These are phyloP conservation scores for Neodiprion fabricii DNA, from an alignment of 1,140 invertebrate species.

Conservation along the genomic window DNA sequence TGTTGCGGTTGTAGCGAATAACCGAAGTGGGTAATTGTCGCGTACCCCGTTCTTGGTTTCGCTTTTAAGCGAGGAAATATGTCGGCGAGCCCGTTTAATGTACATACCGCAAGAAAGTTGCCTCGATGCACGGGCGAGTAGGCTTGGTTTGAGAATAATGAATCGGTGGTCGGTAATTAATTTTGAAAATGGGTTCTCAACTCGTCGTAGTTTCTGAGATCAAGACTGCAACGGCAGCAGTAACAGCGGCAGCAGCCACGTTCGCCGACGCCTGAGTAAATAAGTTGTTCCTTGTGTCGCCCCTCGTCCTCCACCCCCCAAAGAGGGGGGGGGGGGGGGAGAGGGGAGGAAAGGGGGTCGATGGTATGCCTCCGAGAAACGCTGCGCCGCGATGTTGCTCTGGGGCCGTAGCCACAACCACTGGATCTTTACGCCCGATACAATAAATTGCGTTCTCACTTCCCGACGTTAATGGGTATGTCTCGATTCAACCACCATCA, in stretches of 20 bases:
- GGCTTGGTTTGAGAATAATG: conserved; percentile 27
- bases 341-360: neutral
- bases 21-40: too few relatives aligned
- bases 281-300: neutral
- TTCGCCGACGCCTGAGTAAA: neutral
- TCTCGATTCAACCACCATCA: neutral
- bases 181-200: conserved; percentile 35
- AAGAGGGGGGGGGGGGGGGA: neutral
- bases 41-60: too few relatives aligned
- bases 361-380: neutral
- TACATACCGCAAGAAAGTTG: too few relatives aligned
- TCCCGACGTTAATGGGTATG: conserved; percentile 5
- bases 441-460: conserved; percentile 5
- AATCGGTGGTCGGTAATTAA: conserved; percentile 31
- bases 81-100: too few relatives aligned
- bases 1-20: too few relatives aligned
- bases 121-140: conserved; percentile 17
- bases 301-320: neutral
- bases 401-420: neutral
- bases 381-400: too few relatives aligned
- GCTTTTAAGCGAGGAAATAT: too few relatives aligned
- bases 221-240: too few relatives aligned
- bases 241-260: neutral
- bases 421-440: neutral
- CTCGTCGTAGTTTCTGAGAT: conserved; percentile 21